A percentile compares a stretch with the other conserved stretches of the same genome.
phyloP scores from a whole-genome alignment of 2,797 vertebrate genomes.

The Limosa lapponica region DNA sequence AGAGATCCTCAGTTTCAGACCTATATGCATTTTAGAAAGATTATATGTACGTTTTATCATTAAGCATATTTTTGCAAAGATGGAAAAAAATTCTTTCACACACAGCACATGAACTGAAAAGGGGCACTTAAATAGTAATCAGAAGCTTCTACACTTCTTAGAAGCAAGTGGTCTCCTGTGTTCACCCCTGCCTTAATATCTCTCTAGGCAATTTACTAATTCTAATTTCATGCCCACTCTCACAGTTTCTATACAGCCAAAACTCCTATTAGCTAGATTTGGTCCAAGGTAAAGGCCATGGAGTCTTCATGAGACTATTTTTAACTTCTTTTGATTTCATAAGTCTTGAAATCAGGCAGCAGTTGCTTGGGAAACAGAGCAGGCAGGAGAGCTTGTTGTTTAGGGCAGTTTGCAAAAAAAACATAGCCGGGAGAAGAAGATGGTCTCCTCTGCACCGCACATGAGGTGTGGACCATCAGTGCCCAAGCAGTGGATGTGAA shows the following conservation, averaged over 20 bases:
- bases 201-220: neutral
- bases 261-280: neutral
- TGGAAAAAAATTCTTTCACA: neutral
- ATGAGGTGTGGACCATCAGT: neutral
- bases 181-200: accelerated
- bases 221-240: neutral
- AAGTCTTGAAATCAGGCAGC: neutral
- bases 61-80: neutral
- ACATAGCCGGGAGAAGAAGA: neutral
- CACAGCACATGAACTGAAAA: neutral
- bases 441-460: neutral
- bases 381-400: neutral
- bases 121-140: neutral
- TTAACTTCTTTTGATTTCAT: neutral
- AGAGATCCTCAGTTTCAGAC: neutral
- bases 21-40: neutral
- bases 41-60: accelerated
- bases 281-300: neutral
- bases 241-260: neutral
- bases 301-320: neutral
- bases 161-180: neutral
- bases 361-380: neutral
- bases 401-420: neutral
- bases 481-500: neutral
- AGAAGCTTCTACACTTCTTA: neutral